Base-by-base conservation (phyloP, 2,888 invertebrate genomes). In the Agapostemon virescens region DNA sequence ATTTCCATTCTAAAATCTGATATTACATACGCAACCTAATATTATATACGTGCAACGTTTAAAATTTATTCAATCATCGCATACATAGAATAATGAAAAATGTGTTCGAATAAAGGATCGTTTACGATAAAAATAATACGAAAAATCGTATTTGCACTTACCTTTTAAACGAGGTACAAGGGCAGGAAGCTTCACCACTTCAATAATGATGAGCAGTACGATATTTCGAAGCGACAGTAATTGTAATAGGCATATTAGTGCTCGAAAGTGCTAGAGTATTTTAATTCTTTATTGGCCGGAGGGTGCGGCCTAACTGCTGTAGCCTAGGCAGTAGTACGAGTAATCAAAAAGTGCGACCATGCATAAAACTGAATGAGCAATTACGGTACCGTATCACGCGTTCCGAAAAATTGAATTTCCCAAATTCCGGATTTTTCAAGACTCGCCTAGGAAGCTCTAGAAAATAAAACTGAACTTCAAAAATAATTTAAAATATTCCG, bases 261-360 rank as follows among this genome's bases (percentile, higher is more conserved):
- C 49, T 49, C 49, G 49, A n/a, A n/a, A n/a, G 49, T 49, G 49
- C n/a, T n/a, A 49, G 49, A 49, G 9, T n/a, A 49, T n/a, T n/a
- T 49, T n/a, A 49, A 49, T 49, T 49, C 45, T 49, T 49, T n/a
- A 49, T 49, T 9, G 49, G 9, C n/a, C 49, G n/a, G n/a, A n/a
- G 49, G 49, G 49, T 49, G 49, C n/a, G 49, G 49, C n/a, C n/a
- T 49, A 49, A 49, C n/a, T 49, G 49, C n/a, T 49, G 49, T 9
- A 49, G n/a, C n/a, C 9, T n/a, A 49, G n/a, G 9, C n/a, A n/a
- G n/a, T 49, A 49, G 49, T n/a, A 49, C 20, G 49, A n/a, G 9
- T 49, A 49, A 49, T n/a, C 49, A n/a, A 49, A n/a, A n/a, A n/a
- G 49, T 49, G n/a, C 49, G n/a, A n/a, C 1, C 49, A 49, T n/a